Percentiles rank a stretch among this genome's conserved stretches.
Evolutionary conservation across 2,113 vertebrate genomes (phyloP).

Genomic region (Xenopus tropicalis): UCB_Xtro_10.0 CM004451.2:21206001-21206500

Average conservation of each 20-base stretch:
- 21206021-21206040: too few species aligned
- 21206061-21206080: background rate
- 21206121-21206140: slow-evolving; percentile 6
- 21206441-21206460: slow-evolving; percentile 11
- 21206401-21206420: slow-evolving; percentile 88
- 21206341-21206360: slow-evolving; percentile 83
- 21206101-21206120: slow-evolving; percentile 17
- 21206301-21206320: slow-evolving; percentile 75
- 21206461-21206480: background rate
- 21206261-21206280: slow-evolving; percentile 82
- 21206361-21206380: slow-evolving; percentile 82
- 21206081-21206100: slow-evolving; percentile 13
- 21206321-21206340: slow-evolving; percentile 89
- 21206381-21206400: slow-evolving; percentile 69
- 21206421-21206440: slow-evolving; percentile 54
- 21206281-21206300: slow-evolving; percentile 71
- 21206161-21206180: slow-evolving; percentile 30
- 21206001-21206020: too few species aligned
- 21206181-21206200: slow-evolving; percentile 4
- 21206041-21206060: too few species aligned
- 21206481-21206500: background rate
- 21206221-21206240: slow-evolving; percentile 80
- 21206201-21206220: slow-evolving; percentile 53
- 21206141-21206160: slow-evolving; percentile 53
- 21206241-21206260: slow-evolving; percentile 82